Evolutionary conservation across 2,797 vertebrate genomes (phyloP).

Genomic region (Synaphobranchus kaupii): DNA sequence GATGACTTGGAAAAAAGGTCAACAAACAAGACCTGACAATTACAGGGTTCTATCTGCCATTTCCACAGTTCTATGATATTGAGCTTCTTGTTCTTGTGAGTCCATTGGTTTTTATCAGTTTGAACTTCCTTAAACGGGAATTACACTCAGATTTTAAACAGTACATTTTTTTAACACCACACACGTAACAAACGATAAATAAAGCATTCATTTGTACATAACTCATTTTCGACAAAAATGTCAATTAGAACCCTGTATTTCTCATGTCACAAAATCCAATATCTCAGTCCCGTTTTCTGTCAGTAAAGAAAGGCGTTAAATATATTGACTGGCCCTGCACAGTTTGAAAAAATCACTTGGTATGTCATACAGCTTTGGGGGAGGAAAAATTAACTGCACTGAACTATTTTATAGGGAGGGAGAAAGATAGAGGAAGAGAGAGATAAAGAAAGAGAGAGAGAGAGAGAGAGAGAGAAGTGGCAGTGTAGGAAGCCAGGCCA

Average conservation of each 20-base stretch:
- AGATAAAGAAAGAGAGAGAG: background rate
- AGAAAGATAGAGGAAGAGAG: background rate
- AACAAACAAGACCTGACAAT: too few species aligned
- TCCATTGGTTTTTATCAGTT: too few species aligned
- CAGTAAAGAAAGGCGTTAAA: background rate
- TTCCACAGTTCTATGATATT: too few species aligned
- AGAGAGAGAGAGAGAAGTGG: background rate
- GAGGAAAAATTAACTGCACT: background rate
- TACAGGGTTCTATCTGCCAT: too few species aligned
- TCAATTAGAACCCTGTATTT: too few species aligned
- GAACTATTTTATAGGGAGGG: background rate
- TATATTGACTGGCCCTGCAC: background rate
- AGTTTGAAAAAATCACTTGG: background rate
- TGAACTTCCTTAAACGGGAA: too few species aligned
- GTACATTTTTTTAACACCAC: too few species aligned
- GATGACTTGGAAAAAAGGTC: background rate
- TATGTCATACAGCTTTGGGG: background rate
- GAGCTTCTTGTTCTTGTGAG: too few species aligned
- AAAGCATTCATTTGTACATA: too few species aligned
- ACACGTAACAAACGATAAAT: too few species aligned
- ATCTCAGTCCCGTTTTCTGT: background rate
- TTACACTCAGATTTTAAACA: too few species aligned
- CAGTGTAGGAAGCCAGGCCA: background rate
- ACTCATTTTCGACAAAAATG: too few species aligned
- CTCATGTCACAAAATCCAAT: background rate